phyloP scores from a whole-genome alignment of 2,888 invertebrate species.

The Ophioninae sp. region DNA sequence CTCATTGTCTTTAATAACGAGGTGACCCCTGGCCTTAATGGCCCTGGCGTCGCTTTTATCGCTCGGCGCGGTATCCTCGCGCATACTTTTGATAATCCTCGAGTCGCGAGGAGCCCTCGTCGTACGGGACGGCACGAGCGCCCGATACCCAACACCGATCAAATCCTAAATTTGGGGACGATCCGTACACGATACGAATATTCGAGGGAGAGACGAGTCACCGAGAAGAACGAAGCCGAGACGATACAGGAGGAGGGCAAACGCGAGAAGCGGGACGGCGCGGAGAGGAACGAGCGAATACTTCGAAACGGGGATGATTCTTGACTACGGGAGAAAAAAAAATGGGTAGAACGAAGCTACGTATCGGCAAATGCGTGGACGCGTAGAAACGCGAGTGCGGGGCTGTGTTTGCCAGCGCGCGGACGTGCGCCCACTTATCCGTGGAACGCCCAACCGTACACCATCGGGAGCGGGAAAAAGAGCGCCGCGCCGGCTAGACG shows the following conservation, averaged over 20 bases:
- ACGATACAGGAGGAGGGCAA: conserved; percentile 1
- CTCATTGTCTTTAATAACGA: conserved; percentile 81
- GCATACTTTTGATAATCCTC: conserved; percentile 1
- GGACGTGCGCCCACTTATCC: background rate
- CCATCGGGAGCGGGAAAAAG: conserved; percentile 62
- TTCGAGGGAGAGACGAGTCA: no score
- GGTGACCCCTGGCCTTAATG: conserved; percentile 78
- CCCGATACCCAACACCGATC: no score
- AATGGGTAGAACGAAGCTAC: background rate
- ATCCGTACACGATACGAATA: no score
- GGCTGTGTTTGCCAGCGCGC: background rate
- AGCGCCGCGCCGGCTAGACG: conserved; percentile 79
- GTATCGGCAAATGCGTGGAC: background rate
- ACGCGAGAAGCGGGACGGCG: conserved; percentile 28
- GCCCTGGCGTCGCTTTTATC: conserved; percentile 75
- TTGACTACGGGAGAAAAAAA: conserved; percentile 16
- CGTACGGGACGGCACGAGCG: no score
- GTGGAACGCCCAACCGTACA: conserved; percentile 10
- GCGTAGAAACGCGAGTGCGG: background rate
- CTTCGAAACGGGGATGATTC: conserved; percentile 4
- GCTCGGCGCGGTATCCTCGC: conserved; percentile 30
- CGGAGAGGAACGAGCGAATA: conserved; percentile 38
- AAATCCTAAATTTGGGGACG: no score
- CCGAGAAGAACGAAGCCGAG: no score
- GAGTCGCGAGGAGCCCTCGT: no score